Evolutionary conservation across 2,113 vertebrate species (phyloP).

Genomic region (Brienomyrus longianalis): DNA sequence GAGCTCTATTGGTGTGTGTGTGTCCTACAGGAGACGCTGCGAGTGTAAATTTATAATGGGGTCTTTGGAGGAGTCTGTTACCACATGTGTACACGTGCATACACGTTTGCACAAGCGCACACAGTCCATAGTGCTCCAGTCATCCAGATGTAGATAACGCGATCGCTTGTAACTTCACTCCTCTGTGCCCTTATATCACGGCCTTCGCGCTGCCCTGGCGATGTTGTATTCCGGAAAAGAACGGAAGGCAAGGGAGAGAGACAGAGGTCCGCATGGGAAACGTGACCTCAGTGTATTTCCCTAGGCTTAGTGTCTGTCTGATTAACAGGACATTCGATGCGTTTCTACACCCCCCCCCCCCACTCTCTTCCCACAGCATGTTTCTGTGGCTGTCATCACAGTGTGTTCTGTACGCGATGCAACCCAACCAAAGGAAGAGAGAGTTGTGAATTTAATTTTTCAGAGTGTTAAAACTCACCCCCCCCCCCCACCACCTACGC

Average conservation of each 20-base stretch:
- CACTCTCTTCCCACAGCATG: background rate
- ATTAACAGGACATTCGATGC: background rate
- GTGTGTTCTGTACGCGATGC: background rate
- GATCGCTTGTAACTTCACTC: background rate
- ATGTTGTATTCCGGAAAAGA: background rate
- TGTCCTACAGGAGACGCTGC: background rate
- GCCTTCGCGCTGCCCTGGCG: background rate
- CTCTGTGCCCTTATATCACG: background rate
- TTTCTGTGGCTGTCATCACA: background rate
- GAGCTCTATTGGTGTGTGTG: slow-evolving; percentile 27
- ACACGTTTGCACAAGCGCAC: background rate
- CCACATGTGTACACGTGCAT: background rate
- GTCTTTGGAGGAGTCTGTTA: background rate
- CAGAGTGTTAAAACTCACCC: background rate
- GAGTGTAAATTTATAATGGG: background rate
- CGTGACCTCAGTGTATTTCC: background rate
- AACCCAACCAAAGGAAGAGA: background rate
- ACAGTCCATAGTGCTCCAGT: background rate
- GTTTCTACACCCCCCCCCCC: background rate
- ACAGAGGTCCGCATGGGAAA: slow-evolving; percentile 5
- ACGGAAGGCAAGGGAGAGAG: background rate
- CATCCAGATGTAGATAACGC: background rate
- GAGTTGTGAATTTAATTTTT: slow-evolving; percentile 17
- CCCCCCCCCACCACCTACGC: background rate
- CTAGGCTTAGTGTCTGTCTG: slow-evolving; percentile 13